Percentiles rank a stretch among this genome's conserved stretches.
Evolutionary conservation across 2,797 vertebrate genomes (phyloP).

Genomic region (Lithobates pipiens): DNA sequence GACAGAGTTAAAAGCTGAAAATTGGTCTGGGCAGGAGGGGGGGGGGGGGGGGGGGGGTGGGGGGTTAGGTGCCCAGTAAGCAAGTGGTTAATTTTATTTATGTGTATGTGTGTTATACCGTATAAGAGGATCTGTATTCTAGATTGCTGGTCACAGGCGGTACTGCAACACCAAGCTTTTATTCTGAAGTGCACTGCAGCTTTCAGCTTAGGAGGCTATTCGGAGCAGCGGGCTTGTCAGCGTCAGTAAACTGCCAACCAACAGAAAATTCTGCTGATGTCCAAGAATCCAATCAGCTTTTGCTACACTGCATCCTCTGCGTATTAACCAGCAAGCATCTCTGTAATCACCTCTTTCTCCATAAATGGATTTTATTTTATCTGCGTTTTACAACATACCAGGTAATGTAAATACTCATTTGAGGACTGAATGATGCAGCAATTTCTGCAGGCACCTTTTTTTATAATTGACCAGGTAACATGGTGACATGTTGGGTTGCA

Average conservation of each 20-base stretch:
- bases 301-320: neutral
- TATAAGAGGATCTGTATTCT: neutral
- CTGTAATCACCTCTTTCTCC: neutral
- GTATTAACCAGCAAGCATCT: neutral
- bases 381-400: constrained; percentile 42
- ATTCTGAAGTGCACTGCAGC: constrained; percentile 34
- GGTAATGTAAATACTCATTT: constrained; percentile 7
- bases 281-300: constrained; percentile 6
- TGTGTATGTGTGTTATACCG: too few species aligned
- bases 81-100: too few species aligned
- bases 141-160: neutral
- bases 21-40: too few species aligned
- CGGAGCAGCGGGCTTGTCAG: constrained; percentile 16
- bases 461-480: neutral
- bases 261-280: constrained; percentile 41
- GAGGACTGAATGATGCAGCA: neutral
- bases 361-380: constrained; percentile 22
- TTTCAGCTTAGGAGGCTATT: constrained; percentile 6
- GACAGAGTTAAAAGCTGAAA: too few species aligned
- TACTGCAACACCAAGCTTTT: constrained; percentile 16
- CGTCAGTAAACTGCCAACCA: neutral
- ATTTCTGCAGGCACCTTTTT: neutral
- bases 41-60: too few species aligned
- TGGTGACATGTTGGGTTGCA: neutral
- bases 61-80: too few species aligned